phyloP scores from a whole-genome alignment of 1,140 invertebrate species.

The Eubasilissa regina region DNA sequence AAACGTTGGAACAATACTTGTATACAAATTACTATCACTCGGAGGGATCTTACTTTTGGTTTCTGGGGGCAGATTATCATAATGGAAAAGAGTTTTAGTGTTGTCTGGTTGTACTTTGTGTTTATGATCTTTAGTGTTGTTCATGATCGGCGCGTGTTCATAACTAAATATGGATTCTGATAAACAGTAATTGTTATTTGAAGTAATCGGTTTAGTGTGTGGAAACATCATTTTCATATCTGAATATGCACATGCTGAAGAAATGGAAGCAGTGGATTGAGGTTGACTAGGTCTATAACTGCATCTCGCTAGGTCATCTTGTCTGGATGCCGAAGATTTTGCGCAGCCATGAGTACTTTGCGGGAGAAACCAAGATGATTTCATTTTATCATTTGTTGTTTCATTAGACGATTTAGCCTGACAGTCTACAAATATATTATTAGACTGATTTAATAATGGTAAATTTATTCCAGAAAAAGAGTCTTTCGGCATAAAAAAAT shows the following conservation, averaged over 20 bases:
- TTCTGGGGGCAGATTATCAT: conserved; percentile 37
- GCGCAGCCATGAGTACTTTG: conserved; percentile 33
- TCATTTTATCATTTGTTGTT: conserved; percentile 21
- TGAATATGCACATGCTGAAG: conserved; percentile 52
- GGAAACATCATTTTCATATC: conserved; percentile 47
- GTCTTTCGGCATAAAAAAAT: conserved; percentile 56
- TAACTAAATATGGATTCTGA: conserved; percentile 57
- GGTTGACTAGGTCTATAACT: background rate
- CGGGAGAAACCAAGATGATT: conserved; percentile 26
- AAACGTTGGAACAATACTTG: conserved; percentile 26
- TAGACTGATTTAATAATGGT: conserved; percentile 7
- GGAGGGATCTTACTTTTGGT: conserved; percentile 30
- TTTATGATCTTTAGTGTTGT: conserved; percentile 46
- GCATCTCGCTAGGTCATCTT: background rate
- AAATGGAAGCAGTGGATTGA: background rate
- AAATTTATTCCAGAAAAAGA: conserved; percentile 15
- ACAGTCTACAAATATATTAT: conserved; percentile 48
- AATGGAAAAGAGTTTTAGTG: conserved; percentile 48
- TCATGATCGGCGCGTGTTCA: conserved; percentile 49
- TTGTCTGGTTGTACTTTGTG: conserved; percentile 20
- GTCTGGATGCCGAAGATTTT: conserved; percentile 5
- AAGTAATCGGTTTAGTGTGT: conserved; percentile 43
- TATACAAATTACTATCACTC: conserved; percentile 35
- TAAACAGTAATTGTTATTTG: conserved; percentile 41
- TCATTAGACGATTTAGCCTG: conserved; percentile 33